Conservation (phyloP, 92 coral and sea anemone genomes). For the Desmophyllum pertusum region DNA sequence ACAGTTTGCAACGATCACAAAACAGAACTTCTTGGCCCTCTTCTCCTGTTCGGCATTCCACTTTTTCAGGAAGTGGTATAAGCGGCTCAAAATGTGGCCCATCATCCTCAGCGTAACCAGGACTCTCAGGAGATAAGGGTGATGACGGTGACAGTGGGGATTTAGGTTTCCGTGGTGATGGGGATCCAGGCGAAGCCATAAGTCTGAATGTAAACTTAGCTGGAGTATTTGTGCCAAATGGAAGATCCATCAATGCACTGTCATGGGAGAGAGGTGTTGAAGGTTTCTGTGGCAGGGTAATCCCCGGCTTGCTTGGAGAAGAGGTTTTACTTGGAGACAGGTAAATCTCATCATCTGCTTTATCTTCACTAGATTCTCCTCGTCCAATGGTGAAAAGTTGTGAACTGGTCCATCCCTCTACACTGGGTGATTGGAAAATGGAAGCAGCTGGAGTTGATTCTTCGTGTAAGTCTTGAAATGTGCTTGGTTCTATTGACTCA, state of each 20-base stretch:
- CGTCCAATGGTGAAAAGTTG: slow-evolving; percentile 84
- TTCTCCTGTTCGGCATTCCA: slow-evolving; percentile 85
- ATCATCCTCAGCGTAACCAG: slow-evolving; percentile 78
- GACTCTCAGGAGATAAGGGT: slow-evolving; percentile 66
- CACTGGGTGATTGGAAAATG: slow-evolving; percentile 8
- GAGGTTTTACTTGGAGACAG: slow-evolving; percentile 60
- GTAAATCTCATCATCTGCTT: slow-evolving; percentile 48
- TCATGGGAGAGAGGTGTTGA: slow-evolving; percentile 7
- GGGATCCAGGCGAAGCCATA: slow-evolving; percentile 50
- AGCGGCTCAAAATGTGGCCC: slow-evolving; percentile 92
- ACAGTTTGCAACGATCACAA: slow-evolving; percentile 89
- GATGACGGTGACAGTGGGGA: slow-evolving; percentile 46
- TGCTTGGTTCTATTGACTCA: slow-evolving; percentile 8
- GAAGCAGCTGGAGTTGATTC: neutral
- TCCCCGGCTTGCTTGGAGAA: slow-evolving; percentile 59
- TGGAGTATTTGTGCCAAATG: slow-evolving; percentile 66
- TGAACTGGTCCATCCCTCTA: neutral
- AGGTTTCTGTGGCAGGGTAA: slow-evolving; percentile 17
- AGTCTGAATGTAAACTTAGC: slow-evolving; percentile 70
- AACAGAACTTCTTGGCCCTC: slow-evolving; percentile 79
- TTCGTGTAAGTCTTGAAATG: slow-evolving; percentile 15
- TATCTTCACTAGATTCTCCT: slow-evolving; percentile 48
- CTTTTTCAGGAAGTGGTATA: slow-evolving; percentile 86
- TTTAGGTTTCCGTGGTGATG: slow-evolving; percentile 17
- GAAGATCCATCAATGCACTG: slow-evolving; percentile 38